Base-by-base conservation (phyloP, 2,113 vertebrate species). In the Lepus americanus region DNA sequence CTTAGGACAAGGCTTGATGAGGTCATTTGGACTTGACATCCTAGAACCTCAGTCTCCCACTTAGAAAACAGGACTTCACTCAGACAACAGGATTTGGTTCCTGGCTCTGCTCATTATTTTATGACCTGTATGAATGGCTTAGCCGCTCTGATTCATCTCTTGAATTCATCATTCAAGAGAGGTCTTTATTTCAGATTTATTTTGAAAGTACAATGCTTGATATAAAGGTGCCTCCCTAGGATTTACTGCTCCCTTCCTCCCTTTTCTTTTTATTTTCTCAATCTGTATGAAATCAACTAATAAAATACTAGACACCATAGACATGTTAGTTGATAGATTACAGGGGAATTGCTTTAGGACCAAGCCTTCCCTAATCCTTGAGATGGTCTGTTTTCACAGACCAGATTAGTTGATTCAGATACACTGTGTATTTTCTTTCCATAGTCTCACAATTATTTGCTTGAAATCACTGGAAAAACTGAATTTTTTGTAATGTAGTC, bases 201-300 rank as follows among this genome's bases (percentile, higher is more conserved):
- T 96, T 70, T 7, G 13, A 51, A 81, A 90, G 29, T 91, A 55
- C 72, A 49, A 29, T 53, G 79, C 55, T 89, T 67, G 36, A 76
- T 36, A 22, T 14, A 36, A 93, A 70, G 22, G 6, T 17, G 1
- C 9, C 39, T 67, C 22, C 3, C 2, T 16, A 77, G 39, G 14
- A 36, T 91, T 91, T 89, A 19, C 61, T 77, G 9, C 44, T 70
- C 22, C 22, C 23, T 33, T 17, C 23, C 14, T 83, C 11, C 3
- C 20, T 73, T 95, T 90, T 63, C 53, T 49, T 77, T 82, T 74
- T 81, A 63, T 92, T 51, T 22, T 16, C 81, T 95, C 55, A 59
- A 36, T 70, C 4, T 61, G 31, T 63, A 9, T 6, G 1, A 89
- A 82, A 87, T 70, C 27, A 67, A 44, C 83, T 72, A 20, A 82